Percentiles rank a stretch among this genome's conserved stretches.
Evolutionary conservation across 2,797 vertebrate genomes (phyloP).

Genomic region (Phrynocephalus guinanensis): DNA sequence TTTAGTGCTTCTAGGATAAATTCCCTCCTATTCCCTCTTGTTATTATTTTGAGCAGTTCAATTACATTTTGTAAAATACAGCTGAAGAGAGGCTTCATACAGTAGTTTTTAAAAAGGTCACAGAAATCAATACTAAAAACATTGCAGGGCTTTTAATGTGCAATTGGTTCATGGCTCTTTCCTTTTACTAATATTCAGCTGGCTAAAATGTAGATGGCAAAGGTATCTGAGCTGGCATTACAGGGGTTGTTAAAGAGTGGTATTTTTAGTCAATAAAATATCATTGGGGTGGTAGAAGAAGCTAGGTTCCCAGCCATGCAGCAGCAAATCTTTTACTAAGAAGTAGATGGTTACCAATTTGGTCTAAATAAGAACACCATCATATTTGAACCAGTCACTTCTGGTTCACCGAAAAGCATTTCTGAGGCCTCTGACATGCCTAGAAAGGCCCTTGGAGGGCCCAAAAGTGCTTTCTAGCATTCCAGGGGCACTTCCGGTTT

Average conservation of each 20-base stretch:
- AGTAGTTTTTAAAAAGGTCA: conserved; percentile 1
- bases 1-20: not conserved
- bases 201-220: not conserved
- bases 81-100: not conserved
- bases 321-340: not conserved
- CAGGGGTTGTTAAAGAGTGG: not conserved
- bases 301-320: not conserved
- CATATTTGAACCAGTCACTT: not conserved
- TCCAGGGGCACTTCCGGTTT: too few species aligned
- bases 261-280: conserved; percentile 9
- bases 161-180: not conserved
- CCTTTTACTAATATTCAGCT: conserved; percentile 7
- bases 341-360: not conserved
- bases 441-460: too few species aligned
- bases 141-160: not conserved
- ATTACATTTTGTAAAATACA: conserved; percentile 4
- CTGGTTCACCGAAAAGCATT: too few species aligned
- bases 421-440: too few species aligned
- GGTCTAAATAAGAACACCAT: not conserved
- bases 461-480: too few species aligned
- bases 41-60: not conserved
- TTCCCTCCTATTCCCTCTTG: conserved; percentile 8
- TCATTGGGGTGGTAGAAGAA: not conserved
- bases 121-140: conserved; percentile 20
- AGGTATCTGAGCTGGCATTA: not conserved